These are phyloP conservation scores for Harpagifer antarcticus DNA, from an alignment of 2,797 vertebrate genomes.

Conservation along the genomic window DNA sequence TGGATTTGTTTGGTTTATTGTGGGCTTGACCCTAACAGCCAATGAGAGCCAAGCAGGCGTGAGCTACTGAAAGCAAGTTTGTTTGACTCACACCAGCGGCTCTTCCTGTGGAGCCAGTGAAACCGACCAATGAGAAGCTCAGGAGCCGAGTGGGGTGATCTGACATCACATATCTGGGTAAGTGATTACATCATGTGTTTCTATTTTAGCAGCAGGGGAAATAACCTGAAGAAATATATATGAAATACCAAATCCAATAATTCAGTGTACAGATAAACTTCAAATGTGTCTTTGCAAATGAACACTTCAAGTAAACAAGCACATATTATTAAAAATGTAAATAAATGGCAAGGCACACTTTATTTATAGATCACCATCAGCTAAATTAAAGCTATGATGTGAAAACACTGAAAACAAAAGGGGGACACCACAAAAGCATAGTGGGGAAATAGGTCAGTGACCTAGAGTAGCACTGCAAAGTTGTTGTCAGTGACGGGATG, in stretches of 20 bases:
- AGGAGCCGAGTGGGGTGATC: conserved; percentile 92
- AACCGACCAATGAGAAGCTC: conserved; percentile 86
- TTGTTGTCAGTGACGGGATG: conserved; percentile 18
- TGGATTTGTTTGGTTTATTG: conserved; percentile 60
- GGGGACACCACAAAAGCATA: conserved; percentile 11
- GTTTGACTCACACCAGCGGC: conserved; percentile 71
- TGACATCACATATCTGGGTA: conserved; percentile 85
- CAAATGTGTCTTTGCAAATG: not conserved
- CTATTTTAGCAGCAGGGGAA: conserved; percentile 27
- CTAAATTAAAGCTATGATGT: not conserved
- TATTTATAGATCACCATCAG: conserved; percentile 1
- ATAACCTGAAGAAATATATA: not conserved
- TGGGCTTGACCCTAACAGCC: conserved; percentile 75
- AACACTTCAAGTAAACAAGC: not conserved
- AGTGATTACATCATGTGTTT: conserved; percentile 87
- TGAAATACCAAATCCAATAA: not conserved
- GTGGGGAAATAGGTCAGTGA: conserved; percentile 77
- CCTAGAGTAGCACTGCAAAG: conserved; percentile 61
- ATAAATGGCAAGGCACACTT: not conserved
- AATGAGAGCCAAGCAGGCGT: conserved; percentile 68
- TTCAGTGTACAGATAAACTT: not conserved
- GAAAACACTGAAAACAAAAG: conserved; percentile 17
- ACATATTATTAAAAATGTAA: conserved; percentile 4
- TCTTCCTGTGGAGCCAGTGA: conserved; percentile 87
- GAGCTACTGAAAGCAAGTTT: conserved; percentile 69